Base-by-base conservation (phyloP, 2,113 vertebrate species). In the Oreochromis spilurus region DNA sequence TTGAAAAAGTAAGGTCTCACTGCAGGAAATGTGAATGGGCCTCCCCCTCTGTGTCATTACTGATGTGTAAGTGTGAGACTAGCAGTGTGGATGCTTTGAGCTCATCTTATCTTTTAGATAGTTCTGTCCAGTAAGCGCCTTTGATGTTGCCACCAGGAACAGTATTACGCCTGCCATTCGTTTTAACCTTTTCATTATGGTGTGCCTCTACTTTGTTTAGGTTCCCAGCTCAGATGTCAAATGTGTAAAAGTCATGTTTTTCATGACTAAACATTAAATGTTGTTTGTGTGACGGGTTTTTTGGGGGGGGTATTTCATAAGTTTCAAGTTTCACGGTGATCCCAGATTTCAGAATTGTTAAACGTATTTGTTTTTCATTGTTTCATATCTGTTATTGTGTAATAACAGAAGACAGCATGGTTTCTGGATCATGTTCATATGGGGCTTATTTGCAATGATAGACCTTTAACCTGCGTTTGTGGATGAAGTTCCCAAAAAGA, bases 61-160 rank as follows among this genome's bases (percentile, higher is more conserved):
- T 83, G 85, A 62, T 29, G 24, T 19, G 26, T 6, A 12, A 72
- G 45, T 40, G 29, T 78, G 55, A 31, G 24, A 83, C 43, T 77
- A n/a, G 55, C 50, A 45, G 31, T 67, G 57, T 87, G 72, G 43
- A 43, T 53, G 85, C 14, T 55, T 83, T 29, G 79, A 7, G 26
- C 43, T 58, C 79, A 17, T 31, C 89, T 94, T 92, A 93, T 95
- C 91, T 90, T 17, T 57, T 5, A 81, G 82, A 90, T 54, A 12
- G 81, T 94, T 95, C 89, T 95, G 94, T 91, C 55, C 9, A 17
- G 83, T 96, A 87, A 96, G 95, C 95, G 90, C 85, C 84, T 58
- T 81, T 9, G 36, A 5, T 40, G 79, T 94, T 93, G 72, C 87
- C 88, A 91, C 70, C 19, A 29, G 6, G 14, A 60, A 34, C n/a